Evolutionary conservation across 2,113 vertebrate genomes (phyloP), one percentile per base, ranked within the genome.

Genomic region (Anguilla rostrata): DNA sequence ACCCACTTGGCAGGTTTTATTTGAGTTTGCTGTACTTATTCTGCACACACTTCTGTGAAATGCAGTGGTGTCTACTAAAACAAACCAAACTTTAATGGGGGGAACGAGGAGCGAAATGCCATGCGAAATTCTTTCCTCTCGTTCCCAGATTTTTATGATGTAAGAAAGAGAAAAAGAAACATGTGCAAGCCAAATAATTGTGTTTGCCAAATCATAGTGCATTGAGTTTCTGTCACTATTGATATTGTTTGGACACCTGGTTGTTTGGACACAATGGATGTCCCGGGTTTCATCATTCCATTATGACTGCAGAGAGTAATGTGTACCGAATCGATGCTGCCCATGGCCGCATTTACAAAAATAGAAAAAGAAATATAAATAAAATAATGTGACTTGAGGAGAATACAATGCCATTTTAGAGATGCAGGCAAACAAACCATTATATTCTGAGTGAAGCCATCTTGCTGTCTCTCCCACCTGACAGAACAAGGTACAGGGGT

Each of bases 361-460:
- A 80, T 4, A 41, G 40, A 81, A 81, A 81, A 60, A 60, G 11
- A 18, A 60, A 60, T 16, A 2, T 41, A 81, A 81, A 81, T 12
- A 81, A 41, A 34, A 29, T 39, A 18, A 6, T 81, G 8, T 81
- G 79, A 81, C 79, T 16, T 81, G 79, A 79, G n/a, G 78, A 81
- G 15, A 81, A 22, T 14, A n/a, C 66, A 39, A 71, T 11, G 60
- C 22, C 41, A 39, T 57, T 78, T 75, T 22, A n/a, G 12, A 78
- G 41, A 75, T 29, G 43, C 83, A 78, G 49, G 41, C 83, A 84
- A 84, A 78, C 66, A 78, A 46, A 41, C 83, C 46, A 66, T 49
- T 84, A 84, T 84, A 39, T 75, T 46, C 83, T 26, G n/a, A 63
- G 60, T 60, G 63, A 41, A 84, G 60, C 41, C 63, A 16, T 29